Base-by-base conservation (phyloP, 2,888 invertebrate genomes). In the Malacosoma neustria region DNA sequence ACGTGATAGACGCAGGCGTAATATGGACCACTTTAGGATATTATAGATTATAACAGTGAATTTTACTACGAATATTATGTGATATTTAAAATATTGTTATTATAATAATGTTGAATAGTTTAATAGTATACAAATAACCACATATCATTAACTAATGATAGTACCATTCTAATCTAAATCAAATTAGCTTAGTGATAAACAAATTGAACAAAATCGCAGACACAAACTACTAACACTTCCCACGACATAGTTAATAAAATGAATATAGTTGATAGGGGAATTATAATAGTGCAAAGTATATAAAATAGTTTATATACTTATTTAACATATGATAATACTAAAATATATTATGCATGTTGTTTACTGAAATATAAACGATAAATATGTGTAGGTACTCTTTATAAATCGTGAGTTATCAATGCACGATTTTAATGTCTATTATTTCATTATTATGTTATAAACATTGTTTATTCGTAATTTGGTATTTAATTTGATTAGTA, bases 61-160 rank as follows among this genome's bases (percentile, higher is more conserved):
- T 72, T 66, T 63, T 67, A 66, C 71, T 75, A 81, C 73, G 74
- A 82, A 77, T 77, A 81, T 75, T 81, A 81, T 77, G 80, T 82
- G 80, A 82, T 84, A 81, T 80, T 79, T 77, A 73, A 69, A 70
- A 68, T 68, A 22, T 22, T 22, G 22, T 22, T 72, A 72, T 79
- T 79, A 74, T 70, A 72, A 79, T 72, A 67, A 76, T 71, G 69
- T 72, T 74, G 54, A 66, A 71, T 71, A 71, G 63, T 69, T 73
- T 72, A 71, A 67, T 69, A 61, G 49, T 74, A 75, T 66, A 73
- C 64, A 72, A 65, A 59, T 76, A 74, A 73, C 59, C 73, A 79
- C 82, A 81, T 84, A 82, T 84, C 81, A 82, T 80, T 76, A 72
- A 72, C 72, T 71, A 22, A 64, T 75, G 76, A 75, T 68, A 65